A percentile compares a stretch with the other conserved stretches of the same genome.
Conservation (phyloP, 2,113 vertebrate genomes). For the Lamprologus sp. region DNA sequence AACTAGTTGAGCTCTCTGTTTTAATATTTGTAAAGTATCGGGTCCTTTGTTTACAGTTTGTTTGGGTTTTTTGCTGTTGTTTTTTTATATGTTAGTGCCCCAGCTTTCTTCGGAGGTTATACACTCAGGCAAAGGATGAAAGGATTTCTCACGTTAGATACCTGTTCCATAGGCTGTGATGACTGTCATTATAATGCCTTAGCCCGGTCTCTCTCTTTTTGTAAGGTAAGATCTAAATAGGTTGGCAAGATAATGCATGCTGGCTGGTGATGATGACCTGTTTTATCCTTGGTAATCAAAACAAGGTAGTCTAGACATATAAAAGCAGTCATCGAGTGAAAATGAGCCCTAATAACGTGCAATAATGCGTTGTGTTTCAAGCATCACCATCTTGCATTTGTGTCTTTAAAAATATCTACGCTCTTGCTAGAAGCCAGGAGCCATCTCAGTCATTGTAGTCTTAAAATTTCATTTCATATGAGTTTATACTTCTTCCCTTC, state of each 20-base stretch:
- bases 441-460: neutral
- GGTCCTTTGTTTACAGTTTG: neutral
- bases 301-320: neutral
- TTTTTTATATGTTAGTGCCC: neutral
- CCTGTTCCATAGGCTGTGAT: neutral
- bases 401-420: neutral
- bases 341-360: neutral
- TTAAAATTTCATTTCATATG: neutral
- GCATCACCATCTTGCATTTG: neutral
- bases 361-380: neutral
- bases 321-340: neutral
- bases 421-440: neutral
- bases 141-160: neutral
- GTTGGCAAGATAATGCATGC: neutral
- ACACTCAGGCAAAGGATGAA: neutral
- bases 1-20: neutral
- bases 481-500: neutral
- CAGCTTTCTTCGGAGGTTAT: neutral
- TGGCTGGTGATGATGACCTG: neutral
- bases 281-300: neutral
- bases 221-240: neutral
- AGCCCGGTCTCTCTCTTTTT: neutral
- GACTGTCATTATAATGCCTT: neutral
- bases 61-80: neutral
- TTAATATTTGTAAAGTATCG: neutral